Base-by-base conservation (phyloP, 1,140 invertebrate species). In the Drosophila melanica region DNA sequence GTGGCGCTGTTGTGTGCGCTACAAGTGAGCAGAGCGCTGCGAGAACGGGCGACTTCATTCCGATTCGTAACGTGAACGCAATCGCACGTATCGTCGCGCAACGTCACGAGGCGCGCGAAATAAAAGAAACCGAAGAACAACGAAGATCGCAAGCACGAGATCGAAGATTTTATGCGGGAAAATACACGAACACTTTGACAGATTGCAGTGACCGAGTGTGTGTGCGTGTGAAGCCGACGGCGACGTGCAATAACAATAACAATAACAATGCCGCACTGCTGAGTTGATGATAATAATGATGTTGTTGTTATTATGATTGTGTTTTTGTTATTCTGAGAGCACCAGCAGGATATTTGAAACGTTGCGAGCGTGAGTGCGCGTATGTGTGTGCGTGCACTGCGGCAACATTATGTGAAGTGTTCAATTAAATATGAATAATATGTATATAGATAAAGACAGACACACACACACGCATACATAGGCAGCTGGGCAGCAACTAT, bases 341-440 rank as follows among this genome's bases (percentile, higher is more conserved):
- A 76, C 76, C 76, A 78, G 68, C 73, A 76, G 73, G 76, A 79
- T 79, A 76, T 79, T 76, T 50, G 66, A 68, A 63, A 60, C 71
- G 71, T 16, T 74, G 50, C 62, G 53, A 37, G 69, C 55, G 59
- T 45, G 58, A 14, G 45, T 39, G 66, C 20, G 37, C 14, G 41
- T 44, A 27, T 62, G 62, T 30, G 35, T 47, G 42, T 51, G 11
- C 48, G 33, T 35, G 42, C 60, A 55, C 30, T 30, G 42, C 33
- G 64, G 18, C 62, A 73, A 63, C 74, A 75, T 72, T 71, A 73
- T 76, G 74, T 76, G 58, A 76, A 79, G 77, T 79, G 77, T 72
- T 72, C 68, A 73, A 73, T 79, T 79, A 54, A 79, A 73, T 35
- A 35, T 76, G 69, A 66, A 75, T 69, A 76, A 59, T 58, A 57